Conservation (phyloP, 2,797 vertebrate genomes). For the Tinamus major region DNA sequence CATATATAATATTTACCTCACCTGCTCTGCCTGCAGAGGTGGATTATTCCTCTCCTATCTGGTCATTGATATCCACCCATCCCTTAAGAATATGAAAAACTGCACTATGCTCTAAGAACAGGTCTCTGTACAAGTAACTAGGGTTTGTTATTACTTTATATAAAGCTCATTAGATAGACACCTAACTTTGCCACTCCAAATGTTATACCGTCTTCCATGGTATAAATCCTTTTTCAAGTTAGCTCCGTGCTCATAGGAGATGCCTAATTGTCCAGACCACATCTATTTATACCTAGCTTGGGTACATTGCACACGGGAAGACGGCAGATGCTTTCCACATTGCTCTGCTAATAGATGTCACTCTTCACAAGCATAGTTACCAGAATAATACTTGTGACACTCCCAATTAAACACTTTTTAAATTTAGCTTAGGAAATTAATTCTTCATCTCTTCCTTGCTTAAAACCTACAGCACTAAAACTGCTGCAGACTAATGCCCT, state of each 20-base stretch:
- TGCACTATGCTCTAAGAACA: not conserved
- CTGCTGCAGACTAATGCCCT: not conserved
- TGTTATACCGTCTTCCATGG: not conserved
- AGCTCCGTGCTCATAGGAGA: not conserved
- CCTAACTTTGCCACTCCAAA: not conserved
- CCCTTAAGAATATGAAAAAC: not conserved
- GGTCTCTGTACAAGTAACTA: not conserved
- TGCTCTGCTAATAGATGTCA: not conserved
- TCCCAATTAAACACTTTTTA: not conserved
- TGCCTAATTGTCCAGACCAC: not conserved
- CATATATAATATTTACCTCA: not conserved
- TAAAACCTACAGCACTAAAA: not conserved
- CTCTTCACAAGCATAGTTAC: not conserved
- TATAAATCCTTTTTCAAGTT: not conserved
- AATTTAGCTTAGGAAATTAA: not conserved
- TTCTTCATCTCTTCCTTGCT: not conserved
- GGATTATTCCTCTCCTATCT: not conserved
- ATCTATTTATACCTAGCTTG: not conserved
- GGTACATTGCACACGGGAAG: not conserved
- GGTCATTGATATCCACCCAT: not conserved
- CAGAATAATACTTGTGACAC: not conserved
- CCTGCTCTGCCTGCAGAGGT: not conserved
- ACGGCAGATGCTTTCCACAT: not conserved
- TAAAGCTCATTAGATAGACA: not conserved
- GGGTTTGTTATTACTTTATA: not conserved